These are phyloP conservation scores for Ormyrus nitidulus DNA, from an alignment of 2,888 invertebrate genomes.

Conservation along the genomic window DNA sequence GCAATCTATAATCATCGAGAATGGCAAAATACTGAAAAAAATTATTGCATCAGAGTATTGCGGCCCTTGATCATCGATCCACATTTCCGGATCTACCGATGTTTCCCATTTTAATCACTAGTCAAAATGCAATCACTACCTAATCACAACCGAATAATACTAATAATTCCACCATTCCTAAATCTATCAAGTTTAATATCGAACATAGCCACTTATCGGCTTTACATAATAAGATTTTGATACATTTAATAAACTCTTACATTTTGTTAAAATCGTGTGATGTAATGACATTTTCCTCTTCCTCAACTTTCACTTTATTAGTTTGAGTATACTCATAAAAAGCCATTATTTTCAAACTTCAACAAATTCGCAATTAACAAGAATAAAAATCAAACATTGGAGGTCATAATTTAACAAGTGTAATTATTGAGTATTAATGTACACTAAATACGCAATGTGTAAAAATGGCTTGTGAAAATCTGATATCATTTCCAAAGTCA, in stretches of 20 bases:
- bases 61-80: constrained; percentile 3
- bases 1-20: not conserved
- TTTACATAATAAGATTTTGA: constrained; percentile 38
- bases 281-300: constrained; percentile 6
- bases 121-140: constrained; percentile 23
- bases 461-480: constrained; percentile 13
- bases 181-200: constrained; percentile 39
- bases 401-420: constrained; percentile 30
- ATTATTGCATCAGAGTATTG: constrained; percentile 46
- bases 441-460: constrained; percentile 6
- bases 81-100: constrained; percentile 7
- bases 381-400: constrained; percentile 29
- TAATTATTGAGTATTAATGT: constrained; percentile 20
- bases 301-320: constrained; percentile 5
- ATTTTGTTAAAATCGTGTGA: constrained; percentile 13
- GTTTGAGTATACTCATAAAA: constrained; percentile 19
- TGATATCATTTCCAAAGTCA: not conserved
- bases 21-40: not conserved
- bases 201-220: constrained; percentile 35
- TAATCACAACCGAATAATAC: constrained; percentile 54
- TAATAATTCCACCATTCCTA: constrained; percentile 32
- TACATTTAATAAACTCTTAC: constrained; percentile 43
- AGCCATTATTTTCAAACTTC: constrained; percentile 3
- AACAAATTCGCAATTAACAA: constrained; percentile 26
- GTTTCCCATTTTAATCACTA: not conserved